Conservation (phyloP, 2,797 vertebrate genomes). For the Sebastiscus tertius region DNA sequence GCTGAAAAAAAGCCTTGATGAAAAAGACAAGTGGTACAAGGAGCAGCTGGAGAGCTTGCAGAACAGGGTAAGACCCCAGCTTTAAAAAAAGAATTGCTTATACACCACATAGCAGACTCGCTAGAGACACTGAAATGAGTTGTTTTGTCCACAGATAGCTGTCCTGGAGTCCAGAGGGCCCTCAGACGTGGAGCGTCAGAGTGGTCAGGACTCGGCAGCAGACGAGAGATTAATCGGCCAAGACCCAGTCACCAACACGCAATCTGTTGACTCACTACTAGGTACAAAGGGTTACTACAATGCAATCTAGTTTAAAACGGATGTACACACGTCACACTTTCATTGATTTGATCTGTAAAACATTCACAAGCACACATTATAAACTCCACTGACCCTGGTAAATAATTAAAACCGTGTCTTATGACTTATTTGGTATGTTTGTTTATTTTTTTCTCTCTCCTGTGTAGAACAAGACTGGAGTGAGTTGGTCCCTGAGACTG, state of each 20-base stretch:
- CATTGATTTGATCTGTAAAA: conserved; percentile 17
- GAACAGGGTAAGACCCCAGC: conserved; percentile 81
- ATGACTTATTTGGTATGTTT: background rate
- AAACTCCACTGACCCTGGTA: conserved; percentile 13
- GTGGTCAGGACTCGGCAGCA: conserved; percentile 34
- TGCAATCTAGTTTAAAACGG: background rate
- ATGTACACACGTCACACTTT: background rate
- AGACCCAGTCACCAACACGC: conserved; percentile 65
- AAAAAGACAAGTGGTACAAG: conserved; percentile 87
- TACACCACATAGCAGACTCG: background rate
- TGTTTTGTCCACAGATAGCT: conserved; percentile 75
- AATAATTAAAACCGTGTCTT: conserved; percentile 14
- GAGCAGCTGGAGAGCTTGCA: conserved; percentile 86
- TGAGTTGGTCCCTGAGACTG: conserved; percentile 88
- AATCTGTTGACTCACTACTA: conserved; percentile 77
- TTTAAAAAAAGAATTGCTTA: background rate
- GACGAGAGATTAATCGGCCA: conserved; percentile 60
- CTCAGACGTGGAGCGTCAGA: conserved; percentile 39
- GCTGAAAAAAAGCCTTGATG: conserved; percentile 84
- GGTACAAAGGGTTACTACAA: conserved; percentile 43
- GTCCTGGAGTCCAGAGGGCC: conserved; percentile 82
- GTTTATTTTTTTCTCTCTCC: background rate
- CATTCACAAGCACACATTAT: conserved; percentile 16
- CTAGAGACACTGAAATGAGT: conserved; percentile 25
- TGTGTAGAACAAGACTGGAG: conserved; percentile 83